Evolutionary conservation across 2,888 invertebrate genomes (phyloP).

Genomic region (Allolobophora icterica): DNA sequence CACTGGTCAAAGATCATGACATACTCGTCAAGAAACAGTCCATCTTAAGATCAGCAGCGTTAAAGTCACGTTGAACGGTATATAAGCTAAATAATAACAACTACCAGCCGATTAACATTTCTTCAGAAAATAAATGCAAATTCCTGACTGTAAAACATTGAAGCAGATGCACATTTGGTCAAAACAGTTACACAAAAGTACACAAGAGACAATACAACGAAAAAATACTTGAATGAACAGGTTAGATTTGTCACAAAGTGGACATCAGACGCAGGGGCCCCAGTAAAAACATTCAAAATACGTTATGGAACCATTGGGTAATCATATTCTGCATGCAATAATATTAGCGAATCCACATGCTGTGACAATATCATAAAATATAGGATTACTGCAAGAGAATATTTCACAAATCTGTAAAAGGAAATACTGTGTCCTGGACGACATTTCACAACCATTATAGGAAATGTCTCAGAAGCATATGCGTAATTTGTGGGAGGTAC

Average conservation of each 20-base stretch:
- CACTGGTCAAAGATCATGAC: neutral
- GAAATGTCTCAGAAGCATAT: neutral
- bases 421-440: neutral
- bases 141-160: conserved; percentile 23
- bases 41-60: neutral
- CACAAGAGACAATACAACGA: neutral
- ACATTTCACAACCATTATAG: neutral
- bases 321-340: conserved; percentile 10
- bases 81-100: neutral
- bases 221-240: conserved; percentile 17
- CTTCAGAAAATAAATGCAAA: conserved; percentile 13
- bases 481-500: too few species aligned
- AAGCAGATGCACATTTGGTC: conserved; percentile 8
- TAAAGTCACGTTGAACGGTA: neutral
- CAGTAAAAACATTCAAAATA: conserved; percentile 7
- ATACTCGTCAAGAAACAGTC: neutral
- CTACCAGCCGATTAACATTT: neutral
- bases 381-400: neutral
- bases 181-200: neutral
- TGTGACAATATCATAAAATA: neutral
- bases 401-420: neutral
- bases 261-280: neutral
- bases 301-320: neutral
- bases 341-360: neutral
- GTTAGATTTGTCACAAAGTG: neutral